A percentile compares a stretch with the other conserved stretches of the same genome.
Conservation (phyloP, 1,140 invertebrate genomes). For the Solen grandis region DNA sequence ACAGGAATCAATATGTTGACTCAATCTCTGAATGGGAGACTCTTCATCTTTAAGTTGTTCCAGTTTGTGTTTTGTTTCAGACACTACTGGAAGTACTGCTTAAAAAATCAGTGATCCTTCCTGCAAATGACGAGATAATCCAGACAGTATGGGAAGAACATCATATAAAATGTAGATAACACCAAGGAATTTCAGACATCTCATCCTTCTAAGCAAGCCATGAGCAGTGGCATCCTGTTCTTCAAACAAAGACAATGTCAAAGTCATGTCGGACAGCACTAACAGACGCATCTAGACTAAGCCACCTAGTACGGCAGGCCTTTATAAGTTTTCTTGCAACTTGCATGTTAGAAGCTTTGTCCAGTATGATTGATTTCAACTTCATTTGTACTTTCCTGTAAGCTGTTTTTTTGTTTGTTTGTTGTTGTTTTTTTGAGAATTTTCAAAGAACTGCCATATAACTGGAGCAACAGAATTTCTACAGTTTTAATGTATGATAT, state of each 20-base stretch:
- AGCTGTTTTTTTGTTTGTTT: conserved; percentile 50
- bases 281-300: conserved; percentile 46
- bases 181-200: neutral
- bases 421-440: too few species aligned
- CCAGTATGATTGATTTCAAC: conserved; percentile 20
- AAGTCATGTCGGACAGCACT: conserved; percentile 25
- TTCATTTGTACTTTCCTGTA: conserved; percentile 22
- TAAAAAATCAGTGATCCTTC: neutral
- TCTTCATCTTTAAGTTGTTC: neutral
- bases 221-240: conserved; percentile 11
- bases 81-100: neutral
- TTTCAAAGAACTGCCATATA: conserved; percentile 57
- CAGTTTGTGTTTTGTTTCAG: neutral
- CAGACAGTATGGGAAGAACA: neutral
- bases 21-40: neutral
- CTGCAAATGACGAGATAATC: conserved; percentile 5
- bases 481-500: conserved; percentile 51
- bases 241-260: too few species aligned
- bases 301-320: conserved; percentile 57
- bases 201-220: conserved; percentile 11
- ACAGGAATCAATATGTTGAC: neutral
- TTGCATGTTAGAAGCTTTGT: neutral
- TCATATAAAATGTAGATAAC: neutral
- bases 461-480: conserved; percentile 44
- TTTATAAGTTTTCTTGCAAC: conserved; percentile 49